Base-by-base conservation (phyloP, 2,888 invertebrate species). In the Chloromyia formosa region DNA sequence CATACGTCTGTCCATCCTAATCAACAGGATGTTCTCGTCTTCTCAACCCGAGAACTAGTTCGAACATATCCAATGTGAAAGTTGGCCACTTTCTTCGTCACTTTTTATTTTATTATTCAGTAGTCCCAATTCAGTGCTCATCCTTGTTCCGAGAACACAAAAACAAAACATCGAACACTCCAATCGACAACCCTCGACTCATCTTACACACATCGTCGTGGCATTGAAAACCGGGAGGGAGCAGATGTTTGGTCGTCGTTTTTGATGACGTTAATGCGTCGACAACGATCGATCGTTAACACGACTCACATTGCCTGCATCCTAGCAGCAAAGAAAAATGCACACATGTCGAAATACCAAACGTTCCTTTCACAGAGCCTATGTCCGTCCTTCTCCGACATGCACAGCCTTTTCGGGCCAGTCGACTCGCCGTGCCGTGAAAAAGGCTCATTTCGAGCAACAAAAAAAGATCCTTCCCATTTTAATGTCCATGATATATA, bases 201-300 rank as follows among this genome's bases (percentile, higher is more conserved):
- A 49, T 66, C 20, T 16, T n/a, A n/a, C n/a, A 16, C 27, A 1
- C n/a, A 58, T 40, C 35, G 42, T 54, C 69, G 27, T 56, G 71
- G 14, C 58, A 71, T 71, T 54, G 27, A 56, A 40, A 71, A 71
- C 71, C 71, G 58, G 27, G 56, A 71, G 71, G 18, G 71, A 71
- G 71, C 71, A 71, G 71, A 71, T 71, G 71, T 71, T 71, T 53
- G 56, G 71, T 49, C 40, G 58, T 12, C 56, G 56, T 71, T 27
- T 2, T 66, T 66, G 49, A 58, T 58, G 58, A 68, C 56, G 66
- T 22, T 66, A 56, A 45, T 49, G 22, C 49, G 66, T 66, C 66
- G 66, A 66, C 66, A 14, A 12, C 66, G 49, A 66, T 66, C 66
- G 71, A 71, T 71, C 71, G 71, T 71, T 71, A 71, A 58, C 71